Conservation (phyloP, 2,888 invertebrate species). For the Sphinx pinastri region DNA sequence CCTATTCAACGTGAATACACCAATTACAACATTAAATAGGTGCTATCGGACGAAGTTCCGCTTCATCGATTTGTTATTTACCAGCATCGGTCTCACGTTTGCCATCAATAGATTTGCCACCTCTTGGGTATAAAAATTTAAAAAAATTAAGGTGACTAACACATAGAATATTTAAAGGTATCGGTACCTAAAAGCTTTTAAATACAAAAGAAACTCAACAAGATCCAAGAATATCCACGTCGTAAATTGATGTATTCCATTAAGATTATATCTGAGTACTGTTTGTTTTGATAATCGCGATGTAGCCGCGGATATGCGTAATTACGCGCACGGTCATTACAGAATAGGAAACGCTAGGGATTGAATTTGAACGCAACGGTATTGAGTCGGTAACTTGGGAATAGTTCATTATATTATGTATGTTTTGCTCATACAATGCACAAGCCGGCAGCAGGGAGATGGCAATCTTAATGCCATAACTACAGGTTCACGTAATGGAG, state of each 20-base stretch:
- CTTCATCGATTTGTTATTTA: conserved; percentile 50
- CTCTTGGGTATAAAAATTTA: neutral
- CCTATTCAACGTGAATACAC: conserved; percentile 64
- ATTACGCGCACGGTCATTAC: conserved; percentile 58
- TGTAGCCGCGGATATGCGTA: conserved; percentile 51
- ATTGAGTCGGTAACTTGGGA: conserved; percentile 52
- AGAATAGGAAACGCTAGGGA: conserved; percentile 57
- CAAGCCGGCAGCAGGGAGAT: conserved; percentile 54
- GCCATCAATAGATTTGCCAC: conserved; percentile 33
- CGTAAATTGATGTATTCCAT: neutral
- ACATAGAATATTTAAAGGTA: neutral
- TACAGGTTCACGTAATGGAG: conserved; percentile 66
- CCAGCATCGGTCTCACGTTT: conserved; percentile 35
- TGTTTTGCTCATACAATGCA: conserved; percentile 53
- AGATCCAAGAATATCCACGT: neutral
- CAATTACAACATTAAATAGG: conserved; percentile 58
- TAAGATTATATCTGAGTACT: conserved; percentile 3
- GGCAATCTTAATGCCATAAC: conserved; percentile 66
- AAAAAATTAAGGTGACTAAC: neutral
- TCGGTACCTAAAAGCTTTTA: neutral
- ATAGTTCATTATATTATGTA: conserved; percentile 58
- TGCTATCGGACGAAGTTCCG: conserved; percentile 46
- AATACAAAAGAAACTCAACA: neutral
- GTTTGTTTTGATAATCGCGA: conserved; percentile 47
- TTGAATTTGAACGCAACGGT: conserved; percentile 63